Evolutionary conservation across 2,797 vertebrate species (phyloP), one percentile per base, ranked within the genome.

Genomic region (Ptychobarbus kaznakovi): DNA sequence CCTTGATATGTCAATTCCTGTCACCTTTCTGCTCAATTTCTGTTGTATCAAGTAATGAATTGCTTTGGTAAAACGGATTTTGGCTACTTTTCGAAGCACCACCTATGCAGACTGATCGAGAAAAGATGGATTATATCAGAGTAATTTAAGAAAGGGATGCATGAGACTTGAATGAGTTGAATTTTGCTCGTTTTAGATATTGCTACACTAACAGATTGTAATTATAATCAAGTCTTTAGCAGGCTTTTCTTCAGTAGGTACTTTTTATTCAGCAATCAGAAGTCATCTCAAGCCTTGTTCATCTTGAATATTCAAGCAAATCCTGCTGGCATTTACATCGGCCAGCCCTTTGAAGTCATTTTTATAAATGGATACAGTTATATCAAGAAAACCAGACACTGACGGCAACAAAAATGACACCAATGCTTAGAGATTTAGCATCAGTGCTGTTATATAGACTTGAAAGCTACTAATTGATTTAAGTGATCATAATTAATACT

Each of bases 211-310:
- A 49, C 78, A 49, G 78, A 28, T 66, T 46, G 42, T n/a, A 28
- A 22, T 80, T 35, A 66, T 11, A 35, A 80, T 80, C 61, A 28
- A 32, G 25, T 49, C 11, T 49, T 65, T 32, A 63, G 28, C 58
- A 79, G 56, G n/a, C 46, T 83, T 44, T 82, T 81, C 70, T 77
- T 76, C 13, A 28, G 10, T 66, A 66, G 44, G 61, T 76, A 75
- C 72, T 75, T 65, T 75, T 83, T 46, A 38, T 35, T 66, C 70
- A 25, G 25, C 11, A 25, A 66, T 15, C 40, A 42, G 22, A 61
- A 68, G 72, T 49, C 56, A 35, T 82, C 40, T 74, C 53, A 49
- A 76, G 44, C 44, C 58, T 66, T 46, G 35, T 42, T 73, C 20
- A 73, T 69, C 68, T 35, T 76, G 44, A 83, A 28, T 40, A 66